Conservation (phyloP, 2,797 vertebrate genomes). For the Spatula clypeata region DNA sequence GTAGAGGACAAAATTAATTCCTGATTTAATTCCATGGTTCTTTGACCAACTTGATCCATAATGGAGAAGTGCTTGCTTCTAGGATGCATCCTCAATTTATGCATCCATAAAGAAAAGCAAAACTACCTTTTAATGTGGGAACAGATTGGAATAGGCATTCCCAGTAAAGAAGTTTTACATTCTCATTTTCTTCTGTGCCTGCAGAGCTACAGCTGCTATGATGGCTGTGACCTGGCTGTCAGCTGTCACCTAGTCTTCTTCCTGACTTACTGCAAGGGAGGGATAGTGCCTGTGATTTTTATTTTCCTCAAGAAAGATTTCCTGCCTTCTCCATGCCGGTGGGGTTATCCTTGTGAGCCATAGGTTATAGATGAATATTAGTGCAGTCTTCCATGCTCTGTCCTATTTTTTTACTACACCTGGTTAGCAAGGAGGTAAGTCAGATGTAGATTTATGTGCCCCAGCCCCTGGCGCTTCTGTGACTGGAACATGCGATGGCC, state of each 20-base stretch:
- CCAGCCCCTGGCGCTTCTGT: neutral
- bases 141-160: neutral
- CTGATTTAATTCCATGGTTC: neutral
- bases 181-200: neutral
- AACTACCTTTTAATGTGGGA: neutral
- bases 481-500: neutral
- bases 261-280: neutral
- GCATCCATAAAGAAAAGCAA: neutral
- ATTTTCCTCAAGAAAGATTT: neutral
- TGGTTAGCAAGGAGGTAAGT: neutral
- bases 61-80: neutral
- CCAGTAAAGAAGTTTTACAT: neutral
- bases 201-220: neutral
- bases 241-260: neutral
- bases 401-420: neutral
- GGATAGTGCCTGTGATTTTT: neutral
- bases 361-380: neutral
- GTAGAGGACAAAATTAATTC: neutral
- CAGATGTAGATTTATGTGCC: neutral
- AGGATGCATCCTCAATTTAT: neutral
- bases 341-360: neutral
- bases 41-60: neutral
- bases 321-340: neutral
- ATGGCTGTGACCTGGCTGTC: neutral
- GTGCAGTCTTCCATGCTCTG: accelerated